Conservation (phyloP, 53 echinoderm and acorn worm species). For the Patiria pectinifera region DNA sequence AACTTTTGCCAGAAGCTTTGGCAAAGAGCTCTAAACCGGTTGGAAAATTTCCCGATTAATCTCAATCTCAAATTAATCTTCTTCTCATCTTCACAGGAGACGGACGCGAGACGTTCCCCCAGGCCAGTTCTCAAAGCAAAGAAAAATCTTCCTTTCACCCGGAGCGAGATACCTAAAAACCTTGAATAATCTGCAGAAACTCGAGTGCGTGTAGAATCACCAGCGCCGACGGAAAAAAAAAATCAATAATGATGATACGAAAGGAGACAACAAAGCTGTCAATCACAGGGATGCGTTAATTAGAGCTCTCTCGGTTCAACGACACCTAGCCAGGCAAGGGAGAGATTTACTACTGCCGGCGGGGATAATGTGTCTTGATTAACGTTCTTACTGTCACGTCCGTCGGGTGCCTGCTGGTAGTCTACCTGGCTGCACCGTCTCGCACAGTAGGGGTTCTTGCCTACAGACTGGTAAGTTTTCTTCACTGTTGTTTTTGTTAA, state of each 20-base stretch:
- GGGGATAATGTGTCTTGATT: neutral
- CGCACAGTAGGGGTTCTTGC: neutral
- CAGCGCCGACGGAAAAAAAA: neutral
- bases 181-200: too few species aligned
- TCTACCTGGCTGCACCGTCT: neutral
- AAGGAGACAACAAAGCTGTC: neutral
- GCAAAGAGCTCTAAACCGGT: neutral
- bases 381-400: neutral
- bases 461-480: neutral
- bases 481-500: neutral
- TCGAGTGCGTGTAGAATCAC: neutral
- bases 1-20: neutral
- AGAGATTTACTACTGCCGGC: neutral
- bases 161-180: too few species aligned
- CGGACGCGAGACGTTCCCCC: neutral
- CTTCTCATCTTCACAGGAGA: neutral
- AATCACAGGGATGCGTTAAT: neutral
- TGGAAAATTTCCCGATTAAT: neutral
- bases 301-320: neutral
- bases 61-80: neutral
- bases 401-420: neutral
- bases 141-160: neutral
- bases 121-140: neutral
- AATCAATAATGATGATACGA: neutral
- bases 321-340: constrained; percentile 1